A percentile compares a stretch with the other conserved stretches of the same genome.
Evolutionary conservation across 1,140 invertebrate genomes (phyloP).

Genomic region (Centruroides vittatus): DNA sequence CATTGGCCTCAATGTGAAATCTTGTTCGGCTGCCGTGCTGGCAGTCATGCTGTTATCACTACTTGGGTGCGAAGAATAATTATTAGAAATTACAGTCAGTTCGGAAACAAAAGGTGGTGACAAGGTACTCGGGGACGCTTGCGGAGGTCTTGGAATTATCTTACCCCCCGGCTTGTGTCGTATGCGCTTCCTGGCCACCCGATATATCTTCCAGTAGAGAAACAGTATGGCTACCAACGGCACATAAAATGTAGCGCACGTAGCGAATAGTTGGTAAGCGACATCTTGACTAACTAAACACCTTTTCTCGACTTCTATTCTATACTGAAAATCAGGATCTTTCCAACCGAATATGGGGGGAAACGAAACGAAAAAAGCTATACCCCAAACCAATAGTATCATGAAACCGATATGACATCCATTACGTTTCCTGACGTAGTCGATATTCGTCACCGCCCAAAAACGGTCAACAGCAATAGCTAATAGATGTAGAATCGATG

Average conservation of each 20-base stretch:
- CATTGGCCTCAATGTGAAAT: too few relatives aligned
- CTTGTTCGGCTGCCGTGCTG: conserved; percentile 25
- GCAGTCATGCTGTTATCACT: conserved; percentile 2
- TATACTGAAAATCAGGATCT: conserved; percentile 64
- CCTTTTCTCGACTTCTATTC: conserved; percentile 58
- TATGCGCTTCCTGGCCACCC: conserved; percentile 70
- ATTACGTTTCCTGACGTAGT: conserved; percentile 81
- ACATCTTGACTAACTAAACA: conserved; percentile 90
- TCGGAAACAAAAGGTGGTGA: too few relatives aligned
- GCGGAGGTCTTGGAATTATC: conserved; percentile 5
- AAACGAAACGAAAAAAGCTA: conserved; percentile 69
- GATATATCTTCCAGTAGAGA: conserved; percentile 88
- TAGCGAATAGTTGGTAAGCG: conserved; percentile 63
- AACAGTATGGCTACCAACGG: conserved; percentile 80
- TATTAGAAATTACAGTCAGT: conserved; percentile 1
- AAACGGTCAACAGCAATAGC: conserved; percentile 92
- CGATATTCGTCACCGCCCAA: conserved; percentile 89
- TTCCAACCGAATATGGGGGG: conserved; percentile 74
- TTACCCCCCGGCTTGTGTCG: conserved; percentile 24
- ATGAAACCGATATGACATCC: conserved; percentile 67
- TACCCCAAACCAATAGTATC: conserved; percentile 76
- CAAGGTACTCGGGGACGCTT: neutral
- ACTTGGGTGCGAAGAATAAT: conserved; percentile 11
- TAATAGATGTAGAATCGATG: conserved; percentile 84
- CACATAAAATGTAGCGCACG: conserved; percentile 85